These are phyloP conservation scores for Horisme vitalbata DNA, from an alignment of 2,888 invertebrate species.

Conservation along the genomic window DNA sequence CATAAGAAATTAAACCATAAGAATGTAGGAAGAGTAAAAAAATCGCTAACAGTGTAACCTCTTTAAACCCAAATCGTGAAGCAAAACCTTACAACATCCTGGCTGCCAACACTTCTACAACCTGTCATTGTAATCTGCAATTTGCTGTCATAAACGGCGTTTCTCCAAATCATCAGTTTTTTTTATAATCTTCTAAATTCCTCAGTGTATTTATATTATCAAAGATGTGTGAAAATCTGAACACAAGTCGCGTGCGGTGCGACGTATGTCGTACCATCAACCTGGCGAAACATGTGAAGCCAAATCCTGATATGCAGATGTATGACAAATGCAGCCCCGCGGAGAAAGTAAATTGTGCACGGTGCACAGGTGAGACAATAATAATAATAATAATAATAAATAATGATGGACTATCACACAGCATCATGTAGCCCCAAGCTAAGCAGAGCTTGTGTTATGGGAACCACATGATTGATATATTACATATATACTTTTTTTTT, in stretches of 20 bases:
- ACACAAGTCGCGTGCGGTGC: conserved; percentile 51
- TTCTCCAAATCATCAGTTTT: conserved; percentile 26
- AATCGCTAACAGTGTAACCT: too few species aligned
- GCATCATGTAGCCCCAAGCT: too few species aligned
- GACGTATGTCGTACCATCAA: conserved; percentile 73
- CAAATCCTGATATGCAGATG: conserved; percentile 70
- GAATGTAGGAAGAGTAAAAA: too few species aligned
- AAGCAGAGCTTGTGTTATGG: too few species aligned
- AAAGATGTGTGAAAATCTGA: conserved; percentile 61
- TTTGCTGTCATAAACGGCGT: conserved; percentile 8
- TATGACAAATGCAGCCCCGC: conserved; percentile 64
- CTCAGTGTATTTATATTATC: conserved; percentile 7
- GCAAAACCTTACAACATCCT: too few species aligned
- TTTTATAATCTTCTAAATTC: conserved; percentile 3
- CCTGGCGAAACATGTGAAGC: conserved; percentile 57
- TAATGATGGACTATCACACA: too few species aligned
- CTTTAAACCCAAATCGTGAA: too few species aligned
- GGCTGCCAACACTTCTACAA: conserved; percentile 2
- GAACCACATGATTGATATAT: too few species aligned
- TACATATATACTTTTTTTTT: too few species aligned
- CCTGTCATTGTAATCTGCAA: conserved; percentile 5
- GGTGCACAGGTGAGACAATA: conserved; percentile 47
- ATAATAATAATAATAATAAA: too few species aligned
- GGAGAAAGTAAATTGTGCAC: conserved; percentile 48
- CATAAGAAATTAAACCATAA: too few species aligned